Evolutionary conservation across 2,888 invertebrate species (phyloP).

Genomic region (Apamea epomidion): DNA sequence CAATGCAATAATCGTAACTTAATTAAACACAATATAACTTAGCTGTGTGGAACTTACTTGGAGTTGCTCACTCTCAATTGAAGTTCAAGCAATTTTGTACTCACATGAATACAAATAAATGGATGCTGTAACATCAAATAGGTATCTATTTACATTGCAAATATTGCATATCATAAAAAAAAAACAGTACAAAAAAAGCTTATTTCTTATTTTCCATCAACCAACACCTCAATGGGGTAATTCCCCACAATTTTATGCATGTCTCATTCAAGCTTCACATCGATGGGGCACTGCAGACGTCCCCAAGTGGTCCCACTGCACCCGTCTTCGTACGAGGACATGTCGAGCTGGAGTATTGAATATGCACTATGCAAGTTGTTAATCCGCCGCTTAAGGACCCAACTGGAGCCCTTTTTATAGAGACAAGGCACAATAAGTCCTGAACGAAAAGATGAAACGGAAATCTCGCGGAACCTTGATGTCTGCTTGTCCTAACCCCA

Average conservation of each 20-base stretch:
- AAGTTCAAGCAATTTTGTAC: conserved; percentile 1
- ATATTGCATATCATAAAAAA: background rate
- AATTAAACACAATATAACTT: conserved; percentile 12
- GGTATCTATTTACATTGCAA: background rate
- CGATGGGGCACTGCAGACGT: conserved; percentile 57
- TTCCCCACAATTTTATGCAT: conserved; percentile 65
- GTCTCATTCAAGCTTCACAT: conserved; percentile 51
- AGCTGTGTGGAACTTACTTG: background rate
- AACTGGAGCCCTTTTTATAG: conserved; percentile 49
- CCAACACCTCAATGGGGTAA: conserved; percentile 44
- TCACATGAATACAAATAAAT: background rate
- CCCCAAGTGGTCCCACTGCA: conserved; percentile 57
- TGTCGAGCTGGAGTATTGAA: conserved; percentile 62
- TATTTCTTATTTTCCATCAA: conserved; percentile 16
- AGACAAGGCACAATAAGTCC: conserved; percentile 6
- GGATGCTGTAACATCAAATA: background rate
- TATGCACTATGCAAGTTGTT: conserved; percentile 63
- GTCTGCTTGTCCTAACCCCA: conserved; percentile 3
- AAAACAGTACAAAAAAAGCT: background rate
- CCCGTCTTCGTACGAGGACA: conserved; percentile 46
- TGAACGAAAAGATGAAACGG: conserved; percentile 20
- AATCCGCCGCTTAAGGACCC: conserved; percentile 55
- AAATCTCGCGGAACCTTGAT: conserved; percentile 16
- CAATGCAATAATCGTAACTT: background rate
- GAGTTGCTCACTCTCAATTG: background rate